These are phyloP conservation scores for Acleris sparsana DNA, from an alignment of 2,888 invertebrate genomes.

Conservation along the genomic window DNA sequence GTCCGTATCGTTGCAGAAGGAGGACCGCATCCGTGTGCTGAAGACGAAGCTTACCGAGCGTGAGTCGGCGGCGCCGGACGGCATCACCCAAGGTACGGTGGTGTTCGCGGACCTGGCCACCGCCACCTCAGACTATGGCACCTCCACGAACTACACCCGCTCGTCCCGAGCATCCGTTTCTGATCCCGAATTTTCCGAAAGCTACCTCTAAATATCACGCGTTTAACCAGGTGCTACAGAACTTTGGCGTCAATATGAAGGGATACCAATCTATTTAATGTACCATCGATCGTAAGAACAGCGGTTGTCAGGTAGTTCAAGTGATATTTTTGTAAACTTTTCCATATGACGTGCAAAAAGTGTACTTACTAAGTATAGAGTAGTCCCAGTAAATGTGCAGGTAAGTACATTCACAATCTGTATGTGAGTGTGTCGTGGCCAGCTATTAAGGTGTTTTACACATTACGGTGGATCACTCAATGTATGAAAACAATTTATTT, in stretches of 20 bases:
- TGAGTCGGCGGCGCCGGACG: constrained; percentile 84
- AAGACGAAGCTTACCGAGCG: constrained; percentile 92
- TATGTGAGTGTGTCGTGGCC: too few relatives aligned
- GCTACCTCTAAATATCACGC: constrained; percentile 85
- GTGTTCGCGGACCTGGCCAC: constrained; percentile 91
- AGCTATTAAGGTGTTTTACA: too few relatives aligned
- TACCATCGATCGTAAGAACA: too few relatives aligned
- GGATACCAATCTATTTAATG: too few relatives aligned
- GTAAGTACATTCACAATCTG: too few relatives aligned
- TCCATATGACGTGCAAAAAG: too few relatives aligned
- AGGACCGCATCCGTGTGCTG: constrained; percentile 92
- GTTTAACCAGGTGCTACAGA: constrained; percentile 12
- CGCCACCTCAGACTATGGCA: constrained; percentile 90
- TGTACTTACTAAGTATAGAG: too few relatives aligned
- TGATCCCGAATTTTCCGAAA: constrained; percentile 94
- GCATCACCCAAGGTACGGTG: constrained; percentile 89
- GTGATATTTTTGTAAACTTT: too few relatives aligned
- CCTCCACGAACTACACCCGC: constrained; percentile 91
- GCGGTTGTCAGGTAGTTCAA: too few relatives aligned
- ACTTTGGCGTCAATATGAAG: neutral
- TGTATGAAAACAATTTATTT: too few relatives aligned
- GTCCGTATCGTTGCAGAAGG: constrained; percentile 86
- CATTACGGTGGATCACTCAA: too few relatives aligned
- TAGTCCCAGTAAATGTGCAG: too few relatives aligned
- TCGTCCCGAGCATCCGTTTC: constrained; percentile 93